These are phyloP conservation scores for Dendroctonus ponderosae DNA, from an alignment of 1,140 invertebrate species.

Conservation along the genomic window DNA sequence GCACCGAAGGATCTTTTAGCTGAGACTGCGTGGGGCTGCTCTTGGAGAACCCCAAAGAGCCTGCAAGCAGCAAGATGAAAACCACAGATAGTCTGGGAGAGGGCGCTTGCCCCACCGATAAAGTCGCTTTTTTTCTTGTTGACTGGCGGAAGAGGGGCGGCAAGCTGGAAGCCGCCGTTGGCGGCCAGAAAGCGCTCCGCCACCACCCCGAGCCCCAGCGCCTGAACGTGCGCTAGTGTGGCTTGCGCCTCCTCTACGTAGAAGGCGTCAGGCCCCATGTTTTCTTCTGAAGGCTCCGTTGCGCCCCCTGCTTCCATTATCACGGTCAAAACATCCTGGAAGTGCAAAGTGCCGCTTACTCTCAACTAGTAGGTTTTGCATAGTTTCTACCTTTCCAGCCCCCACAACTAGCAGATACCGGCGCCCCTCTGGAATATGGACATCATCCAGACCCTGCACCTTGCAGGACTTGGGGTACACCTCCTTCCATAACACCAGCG, in stretches of 20 bases:
- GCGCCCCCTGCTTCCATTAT: slow-evolving; percentile 69
- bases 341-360: neutral
- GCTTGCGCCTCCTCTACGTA: slow-evolving; percentile 71
- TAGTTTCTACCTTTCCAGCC: slow-evolving; percentile 60
- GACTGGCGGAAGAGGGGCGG: slow-evolving; percentile 35
- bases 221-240: slow-evolving; percentile 65
- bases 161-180: slow-evolving; percentile 56
- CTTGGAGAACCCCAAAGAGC: slow-evolving; percentile 19
- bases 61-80: neutral
- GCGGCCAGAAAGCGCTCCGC: slow-evolving; percentile 61
- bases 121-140: slow-evolving; percentile 41
- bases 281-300: slow-evolving; percentile 50
- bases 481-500: slow-evolving; percentile 74
- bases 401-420: slow-evolving; percentile 75
- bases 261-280: slow-evolving; percentile 58
- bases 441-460: slow-evolving; percentile 1
- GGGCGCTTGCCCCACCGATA: slow-evolving; percentile 22
- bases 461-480: slow-evolving; percentile 60
- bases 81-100: no score
- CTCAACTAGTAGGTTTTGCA: neutral
- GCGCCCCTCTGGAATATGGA: slow-evolving; percentile 55
- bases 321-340: slow-evolving; percentile 60
- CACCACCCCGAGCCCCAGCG: slow-evolving; percentile 61
- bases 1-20: slow-evolving; percentile 19
- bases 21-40: slow-evolving; percentile 10